Percentiles rank a stretch among this genome's conserved stretches.
phyloP scores from a whole-genome alignment of 2,113 vertebrate genomes.

The Chamaetylas fuelleborni region DNA sequence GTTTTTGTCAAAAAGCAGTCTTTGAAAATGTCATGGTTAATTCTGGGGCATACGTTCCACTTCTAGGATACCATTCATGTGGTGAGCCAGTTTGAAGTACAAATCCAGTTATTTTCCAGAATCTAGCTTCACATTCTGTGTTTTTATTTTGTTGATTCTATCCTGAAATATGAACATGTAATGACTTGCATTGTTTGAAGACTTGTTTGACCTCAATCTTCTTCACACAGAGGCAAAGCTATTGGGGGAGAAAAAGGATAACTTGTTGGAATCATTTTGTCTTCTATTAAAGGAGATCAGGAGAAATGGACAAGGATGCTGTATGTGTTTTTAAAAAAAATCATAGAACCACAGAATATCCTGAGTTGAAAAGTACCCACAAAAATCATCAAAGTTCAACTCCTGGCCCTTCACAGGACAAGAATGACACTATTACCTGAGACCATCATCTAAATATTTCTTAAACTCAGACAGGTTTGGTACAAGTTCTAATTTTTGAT shows the following conservation, averaged over 20 bases:
- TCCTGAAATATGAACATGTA: rapidly evolving
- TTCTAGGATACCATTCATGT: background rate
- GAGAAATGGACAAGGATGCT: background rate
- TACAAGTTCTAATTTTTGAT: background rate
- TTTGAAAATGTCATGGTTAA: background rate
- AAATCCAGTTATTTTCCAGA: background rate
- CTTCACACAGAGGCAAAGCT: background rate
- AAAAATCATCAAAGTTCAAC: background rate
- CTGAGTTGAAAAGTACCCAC: background rate
- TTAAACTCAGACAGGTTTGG: background rate
- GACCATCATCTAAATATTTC: background rate
- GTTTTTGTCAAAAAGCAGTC: background rate
- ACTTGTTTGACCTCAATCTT: background rate
- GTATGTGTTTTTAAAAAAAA: background rate
- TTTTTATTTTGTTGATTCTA: background rate
- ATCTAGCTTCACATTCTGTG: background rate
- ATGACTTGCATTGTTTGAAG: background rate
- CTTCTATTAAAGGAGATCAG: background rate
- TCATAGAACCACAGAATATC: background rate
- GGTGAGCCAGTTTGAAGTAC: background rate
- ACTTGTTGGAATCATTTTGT: background rate
- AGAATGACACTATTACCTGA: background rate
- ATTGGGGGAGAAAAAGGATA: background rate
- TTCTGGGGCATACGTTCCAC: background rate
- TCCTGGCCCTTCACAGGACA: background rate